Evolutionary conservation across 2,113 vertebrate genomes (phyloP).

Genomic region (Alouatta palliata): DNA sequence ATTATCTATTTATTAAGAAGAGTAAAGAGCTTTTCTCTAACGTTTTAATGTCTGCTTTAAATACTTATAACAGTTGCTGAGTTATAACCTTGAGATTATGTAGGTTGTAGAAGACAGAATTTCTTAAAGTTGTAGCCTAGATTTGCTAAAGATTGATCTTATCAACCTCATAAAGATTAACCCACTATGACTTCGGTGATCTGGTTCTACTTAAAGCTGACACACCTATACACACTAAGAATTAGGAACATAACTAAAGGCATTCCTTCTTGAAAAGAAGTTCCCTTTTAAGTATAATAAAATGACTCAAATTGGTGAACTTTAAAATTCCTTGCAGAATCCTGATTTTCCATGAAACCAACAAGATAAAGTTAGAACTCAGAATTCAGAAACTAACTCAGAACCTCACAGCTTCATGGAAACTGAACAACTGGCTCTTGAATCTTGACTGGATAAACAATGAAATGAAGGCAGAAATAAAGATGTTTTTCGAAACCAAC

Average conservation of each 20-base stretch:
- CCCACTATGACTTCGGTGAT: neutral
- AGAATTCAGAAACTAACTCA: too few species aligned
- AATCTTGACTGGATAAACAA: too few species aligned
- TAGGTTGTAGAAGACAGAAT: neutral
- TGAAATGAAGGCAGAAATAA: too few species aligned
- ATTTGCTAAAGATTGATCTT: neutral
- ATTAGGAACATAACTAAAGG: neutral
- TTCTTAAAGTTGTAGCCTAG: neutral
- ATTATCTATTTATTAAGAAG: neutral
- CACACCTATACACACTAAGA: neutral
- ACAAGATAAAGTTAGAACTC: neutral
- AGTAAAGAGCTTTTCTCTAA: slow-evolving; percentile 1
- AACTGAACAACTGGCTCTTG: too few species aligned
- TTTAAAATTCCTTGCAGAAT: neutral
- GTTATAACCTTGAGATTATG: neutral
- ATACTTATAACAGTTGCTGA: neutral
- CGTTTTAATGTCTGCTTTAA: neutral
- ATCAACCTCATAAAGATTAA: neutral
- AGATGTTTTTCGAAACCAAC: too few species aligned
- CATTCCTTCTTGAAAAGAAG: neutral
- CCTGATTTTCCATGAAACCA: neutral
- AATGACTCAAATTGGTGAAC: neutral
- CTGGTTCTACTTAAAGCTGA: neutral
- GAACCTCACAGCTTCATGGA: too few species aligned
- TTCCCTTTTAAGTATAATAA: neutral